Evolutionary conservation across 2,888 invertebrate species (phyloP).

Genomic region (Xylota sylvarum): DNA sequence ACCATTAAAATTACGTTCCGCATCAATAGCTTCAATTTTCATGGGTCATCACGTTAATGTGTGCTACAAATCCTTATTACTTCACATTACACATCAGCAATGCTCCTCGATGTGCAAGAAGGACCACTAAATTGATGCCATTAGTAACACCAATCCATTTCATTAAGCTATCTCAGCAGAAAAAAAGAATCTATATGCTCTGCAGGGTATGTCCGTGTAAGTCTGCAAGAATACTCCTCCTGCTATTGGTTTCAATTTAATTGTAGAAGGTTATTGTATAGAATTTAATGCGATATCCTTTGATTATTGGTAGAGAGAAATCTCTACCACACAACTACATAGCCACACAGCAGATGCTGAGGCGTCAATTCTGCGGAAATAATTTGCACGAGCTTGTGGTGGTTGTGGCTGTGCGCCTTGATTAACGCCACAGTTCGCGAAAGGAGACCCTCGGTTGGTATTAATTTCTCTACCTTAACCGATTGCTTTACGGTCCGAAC

Average conservation of each 20-base stretch:
- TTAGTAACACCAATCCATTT: conserved; percentile 48
- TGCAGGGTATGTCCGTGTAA: too few species aligned
- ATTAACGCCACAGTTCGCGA: conserved; percentile 58
- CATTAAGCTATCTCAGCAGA: conserved; percentile 59
- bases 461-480: conserved; percentile 54
- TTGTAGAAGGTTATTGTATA: conserved; percentile 30
- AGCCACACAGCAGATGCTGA: neutral
- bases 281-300: conserved; percentile 53
- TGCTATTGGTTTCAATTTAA: conserved; percentile 30
- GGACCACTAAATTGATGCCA: conserved; percentile 48
- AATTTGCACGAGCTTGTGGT: conserved; percentile 59
- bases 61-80: conserved; percentile 45
- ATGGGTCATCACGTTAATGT: conserved; percentile 41
- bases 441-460: conserved; percentile 21
- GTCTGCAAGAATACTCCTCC: neutral
- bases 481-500: conserved; percentile 30
- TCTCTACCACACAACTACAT: conserved; percentile 1
- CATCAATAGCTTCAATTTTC: conserved; percentile 28
- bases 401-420: conserved; percentile 53
- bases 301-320: conserved; percentile 46
- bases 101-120: conserved; percentile 16
- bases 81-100: conserved; percentile 36
- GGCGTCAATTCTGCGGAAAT: conserved; percentile 47
- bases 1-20: conserved; percentile 35
- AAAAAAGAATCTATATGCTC: neutral